phyloP scores from a whole-genome alignment of 2,113 vertebrate species.

The Mionectes macconnelli region DNA sequence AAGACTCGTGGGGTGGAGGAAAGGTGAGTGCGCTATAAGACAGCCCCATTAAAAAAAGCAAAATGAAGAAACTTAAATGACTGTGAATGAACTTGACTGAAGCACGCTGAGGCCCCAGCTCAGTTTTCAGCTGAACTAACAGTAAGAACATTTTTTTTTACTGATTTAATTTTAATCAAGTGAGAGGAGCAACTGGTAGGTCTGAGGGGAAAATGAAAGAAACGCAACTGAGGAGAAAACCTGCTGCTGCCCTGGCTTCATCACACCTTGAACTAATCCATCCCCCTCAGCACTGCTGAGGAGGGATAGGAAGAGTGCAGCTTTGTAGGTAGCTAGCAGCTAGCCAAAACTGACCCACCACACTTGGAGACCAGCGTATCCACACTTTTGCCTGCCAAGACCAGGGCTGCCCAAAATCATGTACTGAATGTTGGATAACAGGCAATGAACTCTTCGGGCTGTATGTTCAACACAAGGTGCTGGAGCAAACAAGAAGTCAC shows the following conservation, averaged over 20 bases:
- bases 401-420: rapidly evolving
- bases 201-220: neutral
- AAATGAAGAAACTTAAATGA: neutral
- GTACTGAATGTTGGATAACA: neutral
- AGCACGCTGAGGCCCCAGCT: neutral
- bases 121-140: neutral
- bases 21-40: neutral
- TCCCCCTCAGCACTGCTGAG: neutral
- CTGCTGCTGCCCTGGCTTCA: neutral
- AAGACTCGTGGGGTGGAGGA: neutral
- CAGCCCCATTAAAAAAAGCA: neutral
- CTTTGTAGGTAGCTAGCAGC: neutral
- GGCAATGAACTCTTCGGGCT: neutral
- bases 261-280: neutral
- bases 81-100: neutral
- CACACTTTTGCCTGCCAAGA: neutral
- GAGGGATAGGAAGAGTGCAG: neutral
- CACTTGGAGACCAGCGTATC: neutral
- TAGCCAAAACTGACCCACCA: neutral
- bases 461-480: neutral
- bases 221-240: neutral
- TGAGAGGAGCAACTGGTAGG: neutral
- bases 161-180: neutral
- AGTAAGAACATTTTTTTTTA: neutral
- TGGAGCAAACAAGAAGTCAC: neutral